Evolutionary conservation across 2,797 vertebrate species (phyloP).

Genomic region (Tenualosa thibaudeaui): DNA sequence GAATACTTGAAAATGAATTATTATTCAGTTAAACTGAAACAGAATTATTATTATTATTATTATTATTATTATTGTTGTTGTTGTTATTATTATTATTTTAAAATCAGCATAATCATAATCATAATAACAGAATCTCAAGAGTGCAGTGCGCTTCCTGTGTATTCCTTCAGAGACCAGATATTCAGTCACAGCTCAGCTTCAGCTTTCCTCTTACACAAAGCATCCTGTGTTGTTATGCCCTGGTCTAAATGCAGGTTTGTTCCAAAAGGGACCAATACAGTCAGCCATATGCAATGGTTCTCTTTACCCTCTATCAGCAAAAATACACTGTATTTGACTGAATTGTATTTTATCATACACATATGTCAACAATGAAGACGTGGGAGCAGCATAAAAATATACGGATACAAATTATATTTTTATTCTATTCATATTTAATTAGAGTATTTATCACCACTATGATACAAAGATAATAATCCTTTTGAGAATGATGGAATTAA

Average conservation of each 20-base stretch:
- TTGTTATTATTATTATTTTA: too few relatives aligned
- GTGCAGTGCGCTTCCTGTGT: neutral
- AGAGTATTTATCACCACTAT: neutral
- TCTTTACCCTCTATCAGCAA: neutral
- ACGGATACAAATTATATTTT: neutral
- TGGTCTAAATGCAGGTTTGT: neutral
- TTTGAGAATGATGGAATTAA: constrained; percentile 16
- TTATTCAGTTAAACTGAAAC: too few relatives aligned
- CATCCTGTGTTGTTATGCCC: neutral
- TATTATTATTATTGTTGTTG: too few relatives aligned
- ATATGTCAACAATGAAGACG: neutral
- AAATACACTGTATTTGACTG: neutral
- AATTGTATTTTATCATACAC: too few relatives aligned
- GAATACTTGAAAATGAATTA: too few relatives aligned
- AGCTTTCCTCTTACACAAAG: neutral
- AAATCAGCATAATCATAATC: too few relatives aligned
- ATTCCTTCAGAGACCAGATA: neutral
- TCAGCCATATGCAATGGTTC: neutral
- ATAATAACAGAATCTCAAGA: neutral
- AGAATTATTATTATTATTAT: too few relatives aligned
- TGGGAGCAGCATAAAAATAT: neutral
- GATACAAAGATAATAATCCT: neutral
- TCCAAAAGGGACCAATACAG: neutral
- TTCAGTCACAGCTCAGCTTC: neutral
- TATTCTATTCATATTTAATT: too few relatives aligned